phyloP scores from a whole-genome alignment of 2,113 vertebrate genomes.

The Holacanthus passer region DNA sequence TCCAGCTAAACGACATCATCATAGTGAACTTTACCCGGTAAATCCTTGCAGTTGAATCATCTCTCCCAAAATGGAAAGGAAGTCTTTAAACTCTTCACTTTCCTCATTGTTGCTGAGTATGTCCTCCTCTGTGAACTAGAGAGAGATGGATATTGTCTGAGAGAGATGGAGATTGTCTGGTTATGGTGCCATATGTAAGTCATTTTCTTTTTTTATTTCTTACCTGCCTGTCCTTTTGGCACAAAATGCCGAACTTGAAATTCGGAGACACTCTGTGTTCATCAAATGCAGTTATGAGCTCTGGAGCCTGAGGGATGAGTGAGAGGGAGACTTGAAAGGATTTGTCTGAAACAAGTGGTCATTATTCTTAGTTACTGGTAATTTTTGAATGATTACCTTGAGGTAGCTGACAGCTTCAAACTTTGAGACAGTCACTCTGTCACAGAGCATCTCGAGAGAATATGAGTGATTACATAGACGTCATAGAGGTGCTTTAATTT shows the following conservation, averaged over 20 bases:
- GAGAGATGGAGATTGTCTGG: neutral
- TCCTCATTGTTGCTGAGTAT: conserved; percentile 92
- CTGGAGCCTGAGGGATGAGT: conserved; percentile 78
- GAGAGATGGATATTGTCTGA: conserved; percentile 44
- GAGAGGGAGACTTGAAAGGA: neutral
- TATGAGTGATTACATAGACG: neutral
- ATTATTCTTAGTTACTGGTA: neutral
- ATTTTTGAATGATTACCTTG: conserved; percentile 84
- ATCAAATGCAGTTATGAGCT: conserved; percentile 84
- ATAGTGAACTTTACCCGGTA: conserved; percentile 80
- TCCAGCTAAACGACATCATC: neutral
- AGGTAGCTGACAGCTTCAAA: conserved; percentile 91
- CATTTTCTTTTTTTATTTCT: neutral
- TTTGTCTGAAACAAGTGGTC: neutral
- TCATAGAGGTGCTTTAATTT: neutral
- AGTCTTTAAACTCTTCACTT: conserved; percentile 89
- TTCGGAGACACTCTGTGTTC: conserved; percentile 85
- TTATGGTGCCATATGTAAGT: conserved; percentile 1
- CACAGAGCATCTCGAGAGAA: conserved; percentile 86
- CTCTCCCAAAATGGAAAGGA: conserved; percentile 90
- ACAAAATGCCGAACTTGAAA: conserved; percentile 87
- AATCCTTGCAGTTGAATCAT: conserved; percentile 90
- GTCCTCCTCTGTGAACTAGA: conserved; percentile 90
- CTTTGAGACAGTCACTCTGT: conserved; percentile 86
- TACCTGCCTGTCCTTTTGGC: conserved; percentile 84